Conservation (phyloP, 2,888 invertebrate species). For the Pegoplata infirma region DNA sequence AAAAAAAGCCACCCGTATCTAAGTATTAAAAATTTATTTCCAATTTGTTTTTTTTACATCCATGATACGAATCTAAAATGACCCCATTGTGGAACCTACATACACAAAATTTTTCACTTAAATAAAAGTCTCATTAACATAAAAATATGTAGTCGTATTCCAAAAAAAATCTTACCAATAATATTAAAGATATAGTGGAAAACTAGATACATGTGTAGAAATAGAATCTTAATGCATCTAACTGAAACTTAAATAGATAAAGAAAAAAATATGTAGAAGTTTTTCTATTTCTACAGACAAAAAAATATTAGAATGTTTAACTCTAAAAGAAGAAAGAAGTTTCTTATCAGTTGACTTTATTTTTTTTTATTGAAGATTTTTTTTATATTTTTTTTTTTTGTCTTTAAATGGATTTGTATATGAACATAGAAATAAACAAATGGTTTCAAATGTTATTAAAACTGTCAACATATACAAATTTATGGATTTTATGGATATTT, state of each 20-base stretch:
- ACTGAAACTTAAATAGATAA: neutral
- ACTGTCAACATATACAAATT: conserved; percentile 67
- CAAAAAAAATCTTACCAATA: neutral
- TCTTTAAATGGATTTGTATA: neutral
- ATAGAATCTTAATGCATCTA: neutral
- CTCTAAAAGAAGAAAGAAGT: neutral
- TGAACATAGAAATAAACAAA: too few species aligned
- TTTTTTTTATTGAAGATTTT: neutral
- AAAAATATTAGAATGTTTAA: neutral
- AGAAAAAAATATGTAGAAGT: too few species aligned
- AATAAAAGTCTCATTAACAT: conserved; percentile 47
- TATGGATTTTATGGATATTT: conserved; percentile 61
- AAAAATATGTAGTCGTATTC: conserved; percentile 19
- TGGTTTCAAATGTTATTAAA: conserved; percentile 58
- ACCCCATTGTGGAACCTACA: neutral
- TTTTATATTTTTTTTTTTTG: neutral
- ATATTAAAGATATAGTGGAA: neutral
- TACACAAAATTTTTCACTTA: conserved; percentile 24
- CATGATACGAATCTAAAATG: conserved; percentile 11
- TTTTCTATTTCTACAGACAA: neutral
- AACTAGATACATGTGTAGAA: neutral
- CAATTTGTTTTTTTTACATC: neutral
- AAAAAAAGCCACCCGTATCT: neutral
- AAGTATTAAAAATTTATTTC: neutral
- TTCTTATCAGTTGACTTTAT: neutral